These are phyloP conservation scores for Epicauta chinensis DNA, from an alignment of 1,140 invertebrate species.

Conservation along the genomic window DNA sequence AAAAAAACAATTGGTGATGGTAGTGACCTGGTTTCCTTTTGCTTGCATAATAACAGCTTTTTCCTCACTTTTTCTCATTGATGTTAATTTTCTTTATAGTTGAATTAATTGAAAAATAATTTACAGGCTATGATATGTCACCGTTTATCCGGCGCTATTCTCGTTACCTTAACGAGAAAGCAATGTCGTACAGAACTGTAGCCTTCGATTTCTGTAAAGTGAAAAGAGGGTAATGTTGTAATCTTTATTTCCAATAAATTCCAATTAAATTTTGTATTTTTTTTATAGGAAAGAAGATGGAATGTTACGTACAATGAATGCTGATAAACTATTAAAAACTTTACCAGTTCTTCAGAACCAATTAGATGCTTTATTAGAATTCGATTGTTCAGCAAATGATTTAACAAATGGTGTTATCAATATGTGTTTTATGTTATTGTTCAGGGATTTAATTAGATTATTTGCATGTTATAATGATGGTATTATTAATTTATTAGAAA, in stretches of 20 bases:
- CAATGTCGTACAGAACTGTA: slow-evolving; percentile 93
- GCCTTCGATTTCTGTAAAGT: slow-evolving; percentile 99
- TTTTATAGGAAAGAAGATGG: slow-evolving; percentile 82
- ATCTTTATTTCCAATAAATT: too few species aligned
- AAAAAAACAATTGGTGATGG: too few species aligned
- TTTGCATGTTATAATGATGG: slow-evolving; percentile 99
- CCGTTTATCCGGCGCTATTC: slow-evolving; percentile 98
- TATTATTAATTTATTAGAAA: slow-evolving; percentile 97
- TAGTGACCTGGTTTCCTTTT: too few species aligned
- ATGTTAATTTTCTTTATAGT: too few species aligned
- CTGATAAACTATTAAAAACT: slow-evolving; percentile 96
- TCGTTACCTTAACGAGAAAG: slow-evolving; percentile 99
- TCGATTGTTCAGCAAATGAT: slow-evolving; percentile 96
- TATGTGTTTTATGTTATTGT: slow-evolving; percentile 97
- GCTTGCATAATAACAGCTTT: too few species aligned
- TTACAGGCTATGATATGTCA: slow-evolving; percentile 97
- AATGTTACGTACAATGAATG: slow-evolving; percentile 92
- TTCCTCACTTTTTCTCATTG: too few species aligned
- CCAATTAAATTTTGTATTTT: too few species aligned
- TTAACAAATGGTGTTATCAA: slow-evolving; percentile 98
- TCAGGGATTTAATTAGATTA: slow-evolving; percentile 95
- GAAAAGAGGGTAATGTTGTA: slow-evolving; percentile 72
- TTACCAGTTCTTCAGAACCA: slow-evolving; percentile 93
- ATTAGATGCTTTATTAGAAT: slow-evolving; percentile 93
- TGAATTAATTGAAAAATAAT: slow-evolving; percentile 36